Base-by-base conservation (phyloP, 2,888 invertebrate species). In the Rosalia funebris region DNA sequence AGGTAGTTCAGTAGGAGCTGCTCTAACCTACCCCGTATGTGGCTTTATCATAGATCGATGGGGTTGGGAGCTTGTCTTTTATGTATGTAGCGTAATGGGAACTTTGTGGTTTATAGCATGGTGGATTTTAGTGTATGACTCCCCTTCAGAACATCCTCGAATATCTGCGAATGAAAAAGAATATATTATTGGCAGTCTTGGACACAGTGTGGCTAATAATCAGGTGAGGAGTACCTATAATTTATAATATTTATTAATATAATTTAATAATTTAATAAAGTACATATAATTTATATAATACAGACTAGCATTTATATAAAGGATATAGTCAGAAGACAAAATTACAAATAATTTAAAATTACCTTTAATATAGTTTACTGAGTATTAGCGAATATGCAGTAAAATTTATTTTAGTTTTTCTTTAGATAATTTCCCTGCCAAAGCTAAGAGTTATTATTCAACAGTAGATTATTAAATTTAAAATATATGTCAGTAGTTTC, bases 31-130 rank as follows among this genome's bases (percentile, higher is more conserved):
- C 77, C 89, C 91, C 0, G 78, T 91, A 57, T 90, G 90, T 65
- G 91, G 91, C 1, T 83, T 85, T 60, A 84, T 92, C 7, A 88
- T 88, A 50, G 85, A 85, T 59, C 79, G 81, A 71, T 85, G 85
- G 57, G 88, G 89, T 1, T 92, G 92, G 92, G 88, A 89, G 69
- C 85, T 86, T 65, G 89, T 89, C 0, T 92, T 91, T 76, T 87
- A 91, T 72, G 80, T 88, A 4, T 87, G 87, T 10, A 89, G 88
- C 5, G 69, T 83, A 0, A 71, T 89, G 2, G 89, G 88, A 2
- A 81, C 86, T 0, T 20, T 87, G 5, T 92, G 92, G 92, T 90
- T 84, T 71, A 65, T 83, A 0, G 82, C 84, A 19, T 91, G 91
- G 91, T 79, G 84, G 60, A 77, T 84, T 3, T 77, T 89, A 12